phyloP scores from a whole-genome alignment of 2,797 vertebrate genomes.

The Eulemur mongoz region DNA sequence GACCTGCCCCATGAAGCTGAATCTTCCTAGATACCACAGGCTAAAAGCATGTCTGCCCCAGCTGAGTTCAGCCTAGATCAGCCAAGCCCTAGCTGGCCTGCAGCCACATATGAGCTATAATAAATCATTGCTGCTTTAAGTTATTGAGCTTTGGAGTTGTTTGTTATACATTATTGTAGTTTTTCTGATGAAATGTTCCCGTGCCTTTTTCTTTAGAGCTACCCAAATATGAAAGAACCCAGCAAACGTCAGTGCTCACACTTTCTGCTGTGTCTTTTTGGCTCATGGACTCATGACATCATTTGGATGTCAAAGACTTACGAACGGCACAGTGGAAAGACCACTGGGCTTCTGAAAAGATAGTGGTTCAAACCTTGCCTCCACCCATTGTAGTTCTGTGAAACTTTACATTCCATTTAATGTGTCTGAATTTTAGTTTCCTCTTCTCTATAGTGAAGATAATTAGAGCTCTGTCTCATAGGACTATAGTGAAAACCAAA shows the following conservation, averaged over 20 bases:
- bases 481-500: neutral
- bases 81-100: neutral
- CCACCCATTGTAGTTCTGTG: neutral
- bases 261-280: neutral
- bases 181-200: neutral
- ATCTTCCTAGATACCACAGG: neutral
- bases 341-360: neutral
- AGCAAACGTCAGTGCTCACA: neutral
- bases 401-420: neutral
- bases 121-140: neutral
- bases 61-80: neutral
- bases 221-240: neutral
- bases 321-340: neutral
- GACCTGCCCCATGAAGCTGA: neutral
- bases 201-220: neutral
- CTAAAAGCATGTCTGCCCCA: neutral
- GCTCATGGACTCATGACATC: neutral
- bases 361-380: neutral
- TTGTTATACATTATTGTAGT: neutral
- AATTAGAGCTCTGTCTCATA: neutral
- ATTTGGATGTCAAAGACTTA: neutral
- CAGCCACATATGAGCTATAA: neutral
- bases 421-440: constrained; percentile 32
- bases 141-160: neutral
- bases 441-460: neutral